Base-by-base conservation (phyloP, 2,797 vertebrate genomes). In the Sebastes itinus region DNA sequence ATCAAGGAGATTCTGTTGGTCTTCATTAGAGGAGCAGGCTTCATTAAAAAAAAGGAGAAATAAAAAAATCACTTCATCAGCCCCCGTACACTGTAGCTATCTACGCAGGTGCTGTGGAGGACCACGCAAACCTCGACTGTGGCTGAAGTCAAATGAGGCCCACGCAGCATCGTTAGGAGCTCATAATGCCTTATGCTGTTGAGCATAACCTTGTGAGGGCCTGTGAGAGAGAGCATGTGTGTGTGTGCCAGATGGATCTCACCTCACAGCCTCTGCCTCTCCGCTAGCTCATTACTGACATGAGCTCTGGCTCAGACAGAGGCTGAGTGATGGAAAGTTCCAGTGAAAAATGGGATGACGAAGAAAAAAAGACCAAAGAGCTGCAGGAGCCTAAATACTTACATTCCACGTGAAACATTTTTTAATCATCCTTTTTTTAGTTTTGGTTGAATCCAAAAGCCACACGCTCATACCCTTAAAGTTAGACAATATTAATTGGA, bases 91-190 rank as follows among this genome's bases (percentile, higher is more conserved):
- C 67, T 76, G 75, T 61, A 80, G 80, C 80, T 11, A 63, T 79
- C 75, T 59, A 65, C 62, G 84, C 80, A 75, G 79, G 83, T 69
- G 62, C 82, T 75, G 84, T 56, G 84, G 88, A 84, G 78, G 86
- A 90, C 85, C 63, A 46, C 61, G 84, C 56, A 64, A 87, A 86
- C 83, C 71, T 70, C 77, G 82, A 88, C 86, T 81, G 83, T 81
- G 87, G 90, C 87, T 88, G 84, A 75, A 93, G 89, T 94, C 92
- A 94, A 93, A 94, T 82, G 89, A 93, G 90, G 90, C 94, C 94
- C 94, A 95, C 93, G 91, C 94, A 94, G 91, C 93, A 95, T 96
- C 94, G 92, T 96, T 95, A 95, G 92, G 88, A 75, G 80, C 87
- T 87, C 77, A 54, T 92, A 93, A 94, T 90, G 91, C 87, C 89